These are phyloP conservation scores for Petrolisthes manimaculis DNA, from an alignment of 2,888 invertebrate genomes.

Conservation along the genomic window DNA sequence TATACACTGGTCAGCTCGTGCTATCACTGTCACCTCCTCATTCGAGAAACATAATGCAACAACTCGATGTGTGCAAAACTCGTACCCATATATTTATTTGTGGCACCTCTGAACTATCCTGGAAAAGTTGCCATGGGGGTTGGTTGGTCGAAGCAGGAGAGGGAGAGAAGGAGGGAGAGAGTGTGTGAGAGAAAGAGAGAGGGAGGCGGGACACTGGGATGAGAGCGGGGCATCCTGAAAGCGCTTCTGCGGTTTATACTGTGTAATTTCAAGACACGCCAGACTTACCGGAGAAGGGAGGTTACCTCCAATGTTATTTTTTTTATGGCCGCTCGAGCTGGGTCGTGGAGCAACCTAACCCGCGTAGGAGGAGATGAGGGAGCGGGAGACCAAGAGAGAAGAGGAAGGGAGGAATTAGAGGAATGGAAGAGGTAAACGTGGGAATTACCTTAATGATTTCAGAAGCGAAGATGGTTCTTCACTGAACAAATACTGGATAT, in stretches of 20 bases:
- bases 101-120: too few relatives aligned
- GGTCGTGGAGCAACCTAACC: constrained; percentile 19
- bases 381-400: neutral
- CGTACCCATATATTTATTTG: neutral
- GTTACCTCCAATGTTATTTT: constrained; percentile 44
- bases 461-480: neutral
- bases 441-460: neutral
- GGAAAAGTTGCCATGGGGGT: too few relatives aligned
- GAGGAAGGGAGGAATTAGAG: too few relatives aligned
- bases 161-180: too few relatives aligned
- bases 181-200: too few relatives aligned
- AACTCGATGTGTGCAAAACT: too few relatives aligned
- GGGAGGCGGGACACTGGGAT: constrained; percentile 4
- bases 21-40: too few relatives aligned
- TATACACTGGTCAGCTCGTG: too few relatives aligned
- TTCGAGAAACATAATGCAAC: too few relatives aligned
- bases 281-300: constrained; percentile 44
- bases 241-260: constrained; percentile 54
- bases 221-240: constrained; percentile 38
- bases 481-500: neutral
- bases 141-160: too few relatives aligned
- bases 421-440: neutral
- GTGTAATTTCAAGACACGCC: constrained; percentile 54
- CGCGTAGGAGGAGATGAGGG: neutral
- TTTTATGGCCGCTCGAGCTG: constrained; percentile 35